phyloP scores from a whole-genome alignment of 2,797 vertebrate genomes.

The Cyclopterus lumpus region DNA sequence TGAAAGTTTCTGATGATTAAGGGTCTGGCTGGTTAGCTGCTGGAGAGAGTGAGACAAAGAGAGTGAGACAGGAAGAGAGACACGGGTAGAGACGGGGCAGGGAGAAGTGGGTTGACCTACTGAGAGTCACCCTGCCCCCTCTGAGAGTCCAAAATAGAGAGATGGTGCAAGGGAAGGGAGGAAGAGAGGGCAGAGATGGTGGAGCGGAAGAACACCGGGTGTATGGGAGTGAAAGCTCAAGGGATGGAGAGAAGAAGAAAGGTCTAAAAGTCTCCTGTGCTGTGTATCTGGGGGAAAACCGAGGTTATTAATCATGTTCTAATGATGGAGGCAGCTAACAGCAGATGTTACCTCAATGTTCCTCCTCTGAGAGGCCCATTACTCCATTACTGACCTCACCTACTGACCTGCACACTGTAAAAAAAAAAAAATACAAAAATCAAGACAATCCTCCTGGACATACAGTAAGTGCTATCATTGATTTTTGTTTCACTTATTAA shows the following conservation, averaged over 20 bases:
- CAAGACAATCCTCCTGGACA: not conserved
- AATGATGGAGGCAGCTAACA: constrained; percentile 34
- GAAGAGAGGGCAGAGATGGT: not conserved
- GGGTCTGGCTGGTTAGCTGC: not conserved
- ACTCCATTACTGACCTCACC: constrained; percentile 9
- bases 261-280: constrained; percentile 28
- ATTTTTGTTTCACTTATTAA: not conserved
- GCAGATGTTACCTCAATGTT: constrained; percentile 29
- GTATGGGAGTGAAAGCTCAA: constrained; percentile 20
- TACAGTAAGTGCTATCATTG: not conserved
- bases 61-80: constrained; percentile 29
- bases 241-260: constrained; percentile 24
- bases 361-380: constrained; percentile 27
- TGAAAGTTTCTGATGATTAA: constrained; percentile 30
- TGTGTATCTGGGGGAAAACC: constrained; percentile 11
- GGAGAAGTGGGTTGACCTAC: constrained; percentile 46
- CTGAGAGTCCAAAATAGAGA: constrained; percentile 68
- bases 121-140: constrained; percentile 59
- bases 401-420: constrained; percentile 11
- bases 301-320: constrained; percentile 55
- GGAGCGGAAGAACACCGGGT: not conserved
- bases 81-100: constrained; percentile 15
- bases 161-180: constrained; percentile 24
- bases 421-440: not conserved
- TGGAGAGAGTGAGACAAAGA: constrained; percentile 25